Percentiles rank a stretch among this genome's conserved stretches.
phyloP scores from a whole-genome alignment of 2,797 vertebrate genomes.

The Pristis pectinata region DNA sequence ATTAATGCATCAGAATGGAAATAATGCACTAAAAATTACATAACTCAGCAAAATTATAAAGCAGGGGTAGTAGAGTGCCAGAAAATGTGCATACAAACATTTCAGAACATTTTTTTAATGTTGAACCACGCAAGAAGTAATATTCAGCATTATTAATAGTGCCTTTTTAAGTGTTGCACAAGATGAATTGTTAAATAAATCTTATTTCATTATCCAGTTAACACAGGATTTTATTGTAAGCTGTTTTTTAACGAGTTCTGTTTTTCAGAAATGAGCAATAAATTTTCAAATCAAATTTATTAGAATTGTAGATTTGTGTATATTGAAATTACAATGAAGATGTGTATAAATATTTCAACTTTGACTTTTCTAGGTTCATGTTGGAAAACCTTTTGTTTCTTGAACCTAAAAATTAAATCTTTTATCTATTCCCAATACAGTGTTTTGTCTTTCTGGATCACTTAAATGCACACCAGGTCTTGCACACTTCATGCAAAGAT shows the following conservation, averaged over 20 bases:
- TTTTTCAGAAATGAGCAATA: constrained; percentile 8
- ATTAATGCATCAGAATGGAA: neutral
- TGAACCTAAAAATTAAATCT: neutral
- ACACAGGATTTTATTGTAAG: neutral
- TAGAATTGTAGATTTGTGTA: neutral
- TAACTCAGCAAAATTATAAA: neutral
- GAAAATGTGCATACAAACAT: neutral
- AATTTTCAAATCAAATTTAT: neutral
- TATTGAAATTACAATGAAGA: constrained; percentile 8
- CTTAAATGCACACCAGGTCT: neutral
- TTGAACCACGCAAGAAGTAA: neutral
- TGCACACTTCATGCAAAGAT: neutral
- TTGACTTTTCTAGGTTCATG: neutral
- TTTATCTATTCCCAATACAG: neutral
- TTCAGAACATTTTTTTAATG: neutral
- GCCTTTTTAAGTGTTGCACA: neutral
- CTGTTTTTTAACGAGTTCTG: neutral
- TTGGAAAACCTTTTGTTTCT: neutral
- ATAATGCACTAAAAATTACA: neutral
- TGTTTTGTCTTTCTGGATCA: neutral
- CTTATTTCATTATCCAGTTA: neutral
- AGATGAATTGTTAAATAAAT: neutral
- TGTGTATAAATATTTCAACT: neutral
- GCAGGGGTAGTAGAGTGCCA: neutral
- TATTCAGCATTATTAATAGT: neutral